Conservation (phyloP, 1,140 invertebrate genomes). For the Habropoda laboriosa region DNA sequence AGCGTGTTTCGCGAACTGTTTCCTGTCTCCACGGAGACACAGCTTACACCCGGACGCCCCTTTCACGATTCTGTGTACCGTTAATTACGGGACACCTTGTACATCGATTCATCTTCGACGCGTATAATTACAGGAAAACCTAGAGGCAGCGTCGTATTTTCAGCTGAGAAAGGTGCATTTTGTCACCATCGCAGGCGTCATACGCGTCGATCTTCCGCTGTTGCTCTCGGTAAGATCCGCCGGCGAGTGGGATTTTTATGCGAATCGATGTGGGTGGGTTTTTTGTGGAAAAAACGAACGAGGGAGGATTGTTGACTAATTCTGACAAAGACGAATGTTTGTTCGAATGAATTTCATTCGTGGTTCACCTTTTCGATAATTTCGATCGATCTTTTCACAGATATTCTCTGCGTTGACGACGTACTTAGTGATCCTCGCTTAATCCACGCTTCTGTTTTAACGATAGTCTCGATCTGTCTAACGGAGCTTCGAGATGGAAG, state of each 20-base stretch:
- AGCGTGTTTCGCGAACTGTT: too few relatives aligned
- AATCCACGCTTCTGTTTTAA: not conserved
- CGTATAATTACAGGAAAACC: slow-evolving; percentile 48
- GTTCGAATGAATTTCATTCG: not conserved
- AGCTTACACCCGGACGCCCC: too few relatives aligned
- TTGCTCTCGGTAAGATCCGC: slow-evolving; percentile 52
- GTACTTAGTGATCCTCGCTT: slow-evolving; percentile 67
- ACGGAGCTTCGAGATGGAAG: too few relatives aligned
- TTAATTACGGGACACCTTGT: too few relatives aligned
- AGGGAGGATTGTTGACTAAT: not conserved
- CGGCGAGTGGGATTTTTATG: not conserved
- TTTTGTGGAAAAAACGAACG: not conserved
- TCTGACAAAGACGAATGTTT: not conserved
- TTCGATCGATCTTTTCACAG: slow-evolving; percentile 45
- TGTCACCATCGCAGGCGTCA: slow-evolving; percentile 50
- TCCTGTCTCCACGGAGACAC: too few relatives aligned
- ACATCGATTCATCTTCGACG: not conserved
- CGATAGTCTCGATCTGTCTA: too few relatives aligned
- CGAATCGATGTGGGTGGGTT: not conserved
- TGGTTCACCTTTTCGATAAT: slow-evolving; percentile 8
- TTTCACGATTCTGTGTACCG: too few relatives aligned
- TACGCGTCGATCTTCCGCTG: slow-evolving; percentile 62
- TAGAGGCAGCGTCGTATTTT: slow-evolving; percentile 63
- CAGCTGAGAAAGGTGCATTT: slow-evolving; percentile 55
- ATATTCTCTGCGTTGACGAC: slow-evolving; percentile 66